phyloP scores from a whole-genome alignment of 2,797 vertebrate genomes.

The Gymnocypris eckloni region DNA sequence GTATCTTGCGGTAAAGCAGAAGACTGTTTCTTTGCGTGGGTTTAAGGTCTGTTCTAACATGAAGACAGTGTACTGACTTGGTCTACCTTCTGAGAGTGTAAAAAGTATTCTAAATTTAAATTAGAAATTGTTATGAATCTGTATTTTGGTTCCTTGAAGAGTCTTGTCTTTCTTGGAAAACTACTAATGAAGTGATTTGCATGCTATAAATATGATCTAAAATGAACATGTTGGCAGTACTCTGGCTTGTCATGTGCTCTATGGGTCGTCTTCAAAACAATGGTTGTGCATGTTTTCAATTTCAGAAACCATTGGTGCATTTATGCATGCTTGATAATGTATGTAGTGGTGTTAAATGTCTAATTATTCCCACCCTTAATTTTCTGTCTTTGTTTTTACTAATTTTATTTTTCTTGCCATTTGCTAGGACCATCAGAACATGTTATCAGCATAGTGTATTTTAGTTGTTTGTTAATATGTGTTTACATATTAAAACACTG shows the following conservation, averaged over 20 bases:
- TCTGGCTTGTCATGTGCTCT: constrained; percentile 34
- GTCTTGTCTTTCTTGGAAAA: background rate
- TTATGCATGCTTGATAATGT: constrained; percentile 3
- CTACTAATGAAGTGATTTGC: background rate
- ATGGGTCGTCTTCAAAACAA: constrained; percentile 9
- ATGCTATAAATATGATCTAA: background rate
- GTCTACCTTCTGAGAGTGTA: background rate
- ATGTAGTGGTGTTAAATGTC: background rate
- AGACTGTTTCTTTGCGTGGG: constrained; percentile 19
- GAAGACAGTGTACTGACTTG: background rate
- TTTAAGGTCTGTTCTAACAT: background rate
- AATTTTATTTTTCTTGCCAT: background rate
- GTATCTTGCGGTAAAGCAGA: constrained; percentile 21
- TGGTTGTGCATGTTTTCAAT: constrained; percentile 35
- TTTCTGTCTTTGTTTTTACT: background rate
- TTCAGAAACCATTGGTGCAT: constrained; percentile 23
- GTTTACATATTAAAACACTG: background rate
- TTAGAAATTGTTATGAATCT: background rate
- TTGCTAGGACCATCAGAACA: background rate
- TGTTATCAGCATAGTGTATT: constrained; percentile 14
- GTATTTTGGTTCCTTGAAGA: background rate
- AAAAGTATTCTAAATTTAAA: background rate
- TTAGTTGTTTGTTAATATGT: background rate
- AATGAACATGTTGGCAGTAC: constrained; percentile 38
- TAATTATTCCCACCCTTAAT: background rate